Evolutionary conservation across 2,888 invertebrate genomes (phyloP), one percentile per base, ranked within the genome.

Genomic region (Xestobium rufovillosum): DNA sequence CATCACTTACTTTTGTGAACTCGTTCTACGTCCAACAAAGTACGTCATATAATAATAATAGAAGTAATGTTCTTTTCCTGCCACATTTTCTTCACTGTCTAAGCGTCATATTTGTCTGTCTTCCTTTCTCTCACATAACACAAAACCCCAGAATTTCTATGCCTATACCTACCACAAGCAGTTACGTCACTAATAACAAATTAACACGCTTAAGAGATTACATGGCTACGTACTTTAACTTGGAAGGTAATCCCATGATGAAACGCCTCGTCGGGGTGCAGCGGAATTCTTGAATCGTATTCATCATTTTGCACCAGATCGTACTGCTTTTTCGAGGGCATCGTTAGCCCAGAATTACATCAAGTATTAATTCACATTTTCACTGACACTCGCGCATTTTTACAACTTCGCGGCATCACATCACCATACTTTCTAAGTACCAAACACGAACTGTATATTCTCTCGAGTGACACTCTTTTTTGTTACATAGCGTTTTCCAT

Each of bases 181-280:
- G n/a, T n/a, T n/a, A n/a, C n/a, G n/a, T n/a, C n/a, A n/a, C n/a
- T n/a, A n/a, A n/a, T n/a, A n/a, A n/a, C n/a, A n/a, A n/a, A n/a
- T n/a, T n/a, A n/a, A n/a, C n/a, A n/a, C n/a, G n/a, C n/a, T n/a
- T n/a, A n/a, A n/a, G n/a, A n/a, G n/a, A n/a, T n/a, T n/a, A n/a
- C n/a, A n/a, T n/a, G n/a, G n/a, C n/a, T 32, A 52, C 68, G 71
- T 70, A 96, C 96, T 89, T 96, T 96, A 52, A 92, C 95, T 69
- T 91, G 88, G 72, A 96, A 97, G 55, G 85, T 81, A 66, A 97
- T 95, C 54, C 97, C 97, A 65, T 90, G 89, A 53, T 90, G 84
- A 71, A 96, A 97, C 45, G 95, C 95, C 69, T 95, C 92, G 50
- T 97, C 97, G 42, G 92, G 85, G 68, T 96, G 92, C 50, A 96